These are phyloP conservation scores for Petromus typicus DNA, from an alignment of 2,113 vertebrate species.

Conservation along the genomic window DNA sequence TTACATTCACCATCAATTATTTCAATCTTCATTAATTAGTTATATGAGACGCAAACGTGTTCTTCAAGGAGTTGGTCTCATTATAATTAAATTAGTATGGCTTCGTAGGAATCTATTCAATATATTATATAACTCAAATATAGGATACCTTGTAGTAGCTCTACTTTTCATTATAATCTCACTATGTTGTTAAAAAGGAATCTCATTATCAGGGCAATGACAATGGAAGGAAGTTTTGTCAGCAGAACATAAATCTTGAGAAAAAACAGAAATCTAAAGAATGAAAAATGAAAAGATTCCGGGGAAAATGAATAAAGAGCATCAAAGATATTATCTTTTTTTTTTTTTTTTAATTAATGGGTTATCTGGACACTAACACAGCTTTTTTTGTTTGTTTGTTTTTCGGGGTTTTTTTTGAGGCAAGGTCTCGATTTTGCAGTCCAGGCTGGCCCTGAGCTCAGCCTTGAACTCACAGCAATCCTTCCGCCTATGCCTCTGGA, in stretches of 20 bases:
- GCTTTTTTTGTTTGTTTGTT: no score
- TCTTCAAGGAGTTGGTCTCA: slow-evolving; percentile 72
- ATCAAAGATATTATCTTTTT: neutral
- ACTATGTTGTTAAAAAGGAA: neutral
- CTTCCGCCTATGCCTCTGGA: no score
- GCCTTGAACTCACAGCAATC: no score
- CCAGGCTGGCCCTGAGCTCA: no score
- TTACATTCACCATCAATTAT: slow-evolving; percentile 90
- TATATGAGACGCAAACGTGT: slow-evolving; percentile 84
- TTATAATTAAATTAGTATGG: slow-evolving; percentile 67
- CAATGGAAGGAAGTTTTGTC: neutral
- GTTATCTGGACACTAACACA: slow-evolving; percentile 62
- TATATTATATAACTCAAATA: slow-evolving; percentile 48
- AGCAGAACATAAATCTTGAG: neutral
- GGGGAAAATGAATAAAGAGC: slow-evolving; percentile 15
- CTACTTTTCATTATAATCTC: slow-evolving; percentile 21
- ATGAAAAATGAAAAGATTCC: slow-evolving; percentile 6
- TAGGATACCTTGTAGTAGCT: neutral
- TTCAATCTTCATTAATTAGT: slow-evolving; percentile 89
- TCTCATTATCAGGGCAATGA: neutral
- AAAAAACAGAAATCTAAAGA: neutral
- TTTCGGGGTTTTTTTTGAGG: no score
- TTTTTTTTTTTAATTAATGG: neutral
- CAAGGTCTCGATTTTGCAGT: no score
- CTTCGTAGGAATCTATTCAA: slow-evolving; percentile 57